Evolutionary conservation across 1,140 invertebrate species (phyloP), one percentile per base, ranked within the genome.

Genomic region (Drosophila parvula): DNA sequence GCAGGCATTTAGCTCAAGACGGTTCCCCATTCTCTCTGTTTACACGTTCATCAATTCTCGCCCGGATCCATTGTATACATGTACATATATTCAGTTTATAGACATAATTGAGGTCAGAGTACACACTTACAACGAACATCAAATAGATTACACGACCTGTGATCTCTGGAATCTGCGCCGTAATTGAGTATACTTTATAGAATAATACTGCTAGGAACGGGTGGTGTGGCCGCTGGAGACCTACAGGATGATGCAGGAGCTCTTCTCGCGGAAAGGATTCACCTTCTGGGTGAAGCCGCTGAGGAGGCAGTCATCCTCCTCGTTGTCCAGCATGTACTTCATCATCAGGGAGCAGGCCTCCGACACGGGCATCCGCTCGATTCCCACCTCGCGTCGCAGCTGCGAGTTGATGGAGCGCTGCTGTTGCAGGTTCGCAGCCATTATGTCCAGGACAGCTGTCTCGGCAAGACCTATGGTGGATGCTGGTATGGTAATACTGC

Each of bases 241-340:
- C 86, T 96, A 98, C 77, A 98, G 94, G 89, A 98, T 94, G 75
- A 94, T 94, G 93, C 98, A 99, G 44, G 96, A 96, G 86, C 96
- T 98, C 93, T 99, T 99, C 93, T 99, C 98, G 79, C 98, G 95
- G 94, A 99, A 99, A 32, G 98, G 98, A 94, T 99, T 99, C 7
- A 98, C 97, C 92, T 98, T 98, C 92, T 99, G 98, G 50, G 97
- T 96, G 92, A 99, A 99, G 4, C 98, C 98, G 78, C 98, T 96
- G 38, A 99, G 94, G 12, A 99, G 94, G 88, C 96, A 98, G 93
- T 99, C 98, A 81, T 98, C 97, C 78, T 97, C 96, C 90, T 98
- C 96, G 81, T 99, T 97, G 83, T 98, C 97, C 40, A 96, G 94
- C 70, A 98, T 97, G 85, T 96, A 99, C 91, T 97, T 97, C 92